A percentile compares a stretch with the other conserved stretches of the same genome.
Evolutionary conservation across 2,888 invertebrate species (phyloP).

Genomic region (Alitta virens): DNA sequence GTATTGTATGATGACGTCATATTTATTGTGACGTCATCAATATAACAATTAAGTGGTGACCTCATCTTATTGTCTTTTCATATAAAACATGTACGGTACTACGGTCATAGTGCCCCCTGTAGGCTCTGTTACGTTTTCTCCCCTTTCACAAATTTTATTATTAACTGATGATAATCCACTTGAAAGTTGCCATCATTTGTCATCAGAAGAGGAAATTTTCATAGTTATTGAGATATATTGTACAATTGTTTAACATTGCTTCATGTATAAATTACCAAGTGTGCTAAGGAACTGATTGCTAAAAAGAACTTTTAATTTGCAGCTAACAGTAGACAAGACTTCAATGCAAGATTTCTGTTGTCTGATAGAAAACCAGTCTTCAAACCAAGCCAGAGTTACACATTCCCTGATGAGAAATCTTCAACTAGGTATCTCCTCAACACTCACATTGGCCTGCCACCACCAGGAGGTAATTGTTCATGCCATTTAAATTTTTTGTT

Average conservation of each 20-base stretch:
- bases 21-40: no score
- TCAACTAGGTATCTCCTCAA: constrained; percentile 65
- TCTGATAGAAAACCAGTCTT: constrained; percentile 72
- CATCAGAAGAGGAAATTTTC: no score
- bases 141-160: no score
- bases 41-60: no score
- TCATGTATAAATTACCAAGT: no score
- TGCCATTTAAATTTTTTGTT: background rate
- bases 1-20: no score
- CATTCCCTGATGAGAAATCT: constrained; percentile 37
- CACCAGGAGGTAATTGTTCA: constrained; percentile 50
- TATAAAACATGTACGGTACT: no score
- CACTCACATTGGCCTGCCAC: constrained; percentile 69
- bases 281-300: background rate
- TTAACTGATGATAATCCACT: background rate
- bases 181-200: background rate
- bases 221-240: no score
- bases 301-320: constrained; percentile 36
- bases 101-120: no score
- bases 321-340: constrained; percentile 67
- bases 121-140: no score
- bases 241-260: no score
- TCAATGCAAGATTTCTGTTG: constrained; percentile 74
- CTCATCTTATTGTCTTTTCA: no score
- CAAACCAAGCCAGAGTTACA: constrained; percentile 67